Conservation (phyloP, 1,140 invertebrate species). For the Macrobrachium nipponense region DNA sequence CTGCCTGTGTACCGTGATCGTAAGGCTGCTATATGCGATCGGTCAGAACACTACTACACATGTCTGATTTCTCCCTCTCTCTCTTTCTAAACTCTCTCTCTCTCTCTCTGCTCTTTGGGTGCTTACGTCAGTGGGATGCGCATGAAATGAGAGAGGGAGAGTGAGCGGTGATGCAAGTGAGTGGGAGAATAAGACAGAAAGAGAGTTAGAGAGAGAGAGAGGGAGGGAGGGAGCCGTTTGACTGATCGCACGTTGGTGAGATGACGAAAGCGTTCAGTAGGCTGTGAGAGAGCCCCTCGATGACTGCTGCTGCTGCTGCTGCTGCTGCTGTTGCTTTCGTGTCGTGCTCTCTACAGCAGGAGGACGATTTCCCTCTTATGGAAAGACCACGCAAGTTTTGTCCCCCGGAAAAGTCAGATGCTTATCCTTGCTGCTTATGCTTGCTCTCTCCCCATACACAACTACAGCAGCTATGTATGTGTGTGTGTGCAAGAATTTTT, state of each 20-base stretch:
- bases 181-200: conserved; percentile 20
- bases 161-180: conserved; percentile 41
- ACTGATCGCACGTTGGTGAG: conserved; percentile 14
- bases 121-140: conserved; percentile 57
- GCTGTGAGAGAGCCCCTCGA: conserved; percentile 35
- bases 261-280: conserved; percentile 47
- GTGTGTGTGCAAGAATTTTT: no score
- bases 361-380: no score
- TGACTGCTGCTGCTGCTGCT: conserved; percentile 33
- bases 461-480: no score
- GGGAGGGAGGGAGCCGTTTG: conserved; percentile 28
- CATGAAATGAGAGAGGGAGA: conserved; percentile 54
- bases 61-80: conserved; percentile 33
- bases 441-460: no score
- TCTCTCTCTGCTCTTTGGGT: conserved; percentile 39
- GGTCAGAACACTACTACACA: conserved; percentile 33
- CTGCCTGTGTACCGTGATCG: no score
- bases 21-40: conserved; percentile 36
- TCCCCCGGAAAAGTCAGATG: no score
- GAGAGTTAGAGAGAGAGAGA: conserved; percentile 23
- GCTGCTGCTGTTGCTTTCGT: not conserved
- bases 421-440: no score
- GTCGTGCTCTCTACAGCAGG: no score
- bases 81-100: conserved; percentile 39
- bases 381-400: no score